phyloP scores from a whole-genome alignment of 2,888 invertebrate species.

The Eupithecia subumbrata region DNA sequence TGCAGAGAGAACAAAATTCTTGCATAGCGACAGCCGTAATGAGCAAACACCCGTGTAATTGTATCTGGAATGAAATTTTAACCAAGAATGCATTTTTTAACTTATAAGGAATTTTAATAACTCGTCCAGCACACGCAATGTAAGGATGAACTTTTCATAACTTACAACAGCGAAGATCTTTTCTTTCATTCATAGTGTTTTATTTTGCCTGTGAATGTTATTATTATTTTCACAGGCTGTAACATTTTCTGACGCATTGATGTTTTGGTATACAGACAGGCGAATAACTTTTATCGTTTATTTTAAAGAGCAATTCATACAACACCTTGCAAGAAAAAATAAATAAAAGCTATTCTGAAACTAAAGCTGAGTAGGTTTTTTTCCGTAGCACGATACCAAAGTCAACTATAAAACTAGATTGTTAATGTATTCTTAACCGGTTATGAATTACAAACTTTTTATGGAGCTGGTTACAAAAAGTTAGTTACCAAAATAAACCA shows the following conservation, averaged over 20 bases:
- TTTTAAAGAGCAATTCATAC: not conserved
- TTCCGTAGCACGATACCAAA: not conserved
- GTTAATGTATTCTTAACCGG: not conserved
- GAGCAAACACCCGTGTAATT: slow-evolving; percentile 46
- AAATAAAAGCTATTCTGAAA: not conserved
- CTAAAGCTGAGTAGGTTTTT: not conserved
- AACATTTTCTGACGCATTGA: not conserved
- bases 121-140: slow-evolving; percentile 14
- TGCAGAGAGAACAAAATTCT: not conserved
- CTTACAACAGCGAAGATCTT: not conserved
- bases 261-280: not conserved
- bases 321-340: not conserved
- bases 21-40: slow-evolving; percentile 12
- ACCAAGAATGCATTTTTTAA: slow-evolving; percentile 24
- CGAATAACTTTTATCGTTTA: not conserved
- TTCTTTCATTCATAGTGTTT: not conserved
- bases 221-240: not conserved
- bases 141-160: not conserved
- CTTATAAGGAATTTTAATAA: slow-evolving; percentile 55
- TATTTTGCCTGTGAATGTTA: not conserved
- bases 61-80: slow-evolving; percentile 46
- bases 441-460: not conserved
- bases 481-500: not conserved
- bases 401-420: not conserved
- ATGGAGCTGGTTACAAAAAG: not conserved